Base-by-base conservation (phyloP, 64 coral and sea anemone species). In the Stichodactyla mertensii region DNA sequence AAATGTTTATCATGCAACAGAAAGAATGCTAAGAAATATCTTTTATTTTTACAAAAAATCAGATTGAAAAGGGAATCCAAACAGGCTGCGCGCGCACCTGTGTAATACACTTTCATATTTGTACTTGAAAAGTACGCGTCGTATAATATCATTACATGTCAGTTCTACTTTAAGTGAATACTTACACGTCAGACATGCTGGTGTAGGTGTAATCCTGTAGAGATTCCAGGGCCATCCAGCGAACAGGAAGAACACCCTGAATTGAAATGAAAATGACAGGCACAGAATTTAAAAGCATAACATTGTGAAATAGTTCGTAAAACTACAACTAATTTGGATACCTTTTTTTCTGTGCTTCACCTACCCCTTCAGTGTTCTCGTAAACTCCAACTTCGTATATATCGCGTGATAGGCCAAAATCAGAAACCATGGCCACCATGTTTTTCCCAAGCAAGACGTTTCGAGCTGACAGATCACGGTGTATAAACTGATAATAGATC, bases 191-290 rank as follows among this genome's bases (percentile, higher is more conserved):
- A 78, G 81, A 84, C 57, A 86, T 83, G 16, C 80, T 74, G 27
- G 89, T 90, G 58, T 79, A 90, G 27, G 89, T 84, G 55, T 90
- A 90, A 26, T 90, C 89, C 14, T 90, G 54, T 20, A 90, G 70
- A 51, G 89, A 90, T 78, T 90, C 89, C 67, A 90, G 28, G 14
- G 89, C 89, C 89, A 90, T 90, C 89, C 89, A 90, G 4, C 89
- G 52, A 57, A 90, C 89, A 19, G 89, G 89, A 14, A 90, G 27
- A 57, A 84, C 70, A 54, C 89, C 89, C 89, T 90, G 55, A 12
- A 84, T 77, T 58, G 8, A 58, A 11, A 58, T 58, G 8, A 58
- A 14, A 8, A 58, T 58, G 56, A 5, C 31, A 61, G 4, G 6
- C 22, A 24, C 6, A 5, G 10, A 79, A 7, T 28, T 7, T 16